Evolutionary conservation across 2,113 vertebrate species (phyloP), one percentile per base, ranked within the genome.

Genomic region (Tachuris rubrigastra): DNA sequence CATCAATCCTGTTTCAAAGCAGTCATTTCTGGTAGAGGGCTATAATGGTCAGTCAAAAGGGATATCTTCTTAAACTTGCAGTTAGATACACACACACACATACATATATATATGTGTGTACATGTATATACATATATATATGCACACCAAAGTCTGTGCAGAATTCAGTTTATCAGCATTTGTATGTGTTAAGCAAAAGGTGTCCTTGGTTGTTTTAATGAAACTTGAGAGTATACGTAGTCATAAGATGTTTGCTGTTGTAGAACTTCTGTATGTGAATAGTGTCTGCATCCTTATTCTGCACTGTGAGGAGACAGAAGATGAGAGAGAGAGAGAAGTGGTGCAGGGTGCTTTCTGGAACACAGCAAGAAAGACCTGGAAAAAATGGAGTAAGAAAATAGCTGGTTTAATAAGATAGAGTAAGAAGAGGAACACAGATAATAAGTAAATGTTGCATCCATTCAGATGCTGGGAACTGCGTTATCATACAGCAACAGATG

Each of bases 401-500:
- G 2, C 5, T 73, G 16, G 7, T 55, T 88, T 46, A 83, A 37
- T 42, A 63, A 77, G 25, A 13, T 2, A 49, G 33, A 55, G 14
- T 67, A 37, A 63, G 50, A 55, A 58, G 10, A 42, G 15, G 16
- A 79, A 37, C 4, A 17, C 18, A 59, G 24, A 42, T 13, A 31
- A 4, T 14, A 67, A 50, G 21, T 52, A 68, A 59, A 42, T 28
- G 3, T 72, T 37, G 3, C 0, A 5, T 59, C 8, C 0, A 0
- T 56, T 89, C 19, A 76, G 30, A 42, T 67, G 8, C 13, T 78
- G 46, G 28, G 28, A 93, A 49, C 14, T 3, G 2, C 0, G 3
- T 18, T 49, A 77, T 56, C 46, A 19, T 80, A 39, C 2, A 39
- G 14, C 19, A 49, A 22, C 9, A 23, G 5, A 20, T 4, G 3